Evolutionary conservation across 2,113 vertebrate genomes (phyloP).

Genomic region (Picathartes gymnocephalus): DNA sequence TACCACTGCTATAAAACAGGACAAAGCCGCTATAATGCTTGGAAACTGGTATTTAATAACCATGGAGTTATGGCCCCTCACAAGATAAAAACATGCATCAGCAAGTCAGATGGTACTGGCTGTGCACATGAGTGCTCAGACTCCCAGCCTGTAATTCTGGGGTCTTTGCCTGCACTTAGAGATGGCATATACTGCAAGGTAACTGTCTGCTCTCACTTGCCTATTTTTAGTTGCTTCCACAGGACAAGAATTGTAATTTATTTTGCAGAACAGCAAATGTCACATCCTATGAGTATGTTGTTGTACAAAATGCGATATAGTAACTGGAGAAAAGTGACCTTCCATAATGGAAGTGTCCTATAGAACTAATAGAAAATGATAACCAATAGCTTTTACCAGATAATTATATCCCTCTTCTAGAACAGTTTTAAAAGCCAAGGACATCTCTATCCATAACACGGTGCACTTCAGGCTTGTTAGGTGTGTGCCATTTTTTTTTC

Average conservation of each 20-base stretch:
- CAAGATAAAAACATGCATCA: background rate
- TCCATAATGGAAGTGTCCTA: slow-evolving; percentile 58
- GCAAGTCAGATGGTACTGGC: background rate
- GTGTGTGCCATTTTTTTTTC: background rate
- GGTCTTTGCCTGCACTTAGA: background rate
- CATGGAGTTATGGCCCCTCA: background rate
- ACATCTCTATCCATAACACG: background rate
- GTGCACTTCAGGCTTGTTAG: background rate
- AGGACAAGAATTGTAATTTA: slow-evolving; percentile 1
- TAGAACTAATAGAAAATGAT: slow-evolving; percentile 61
- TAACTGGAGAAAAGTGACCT: slow-evolving; percentile 56
- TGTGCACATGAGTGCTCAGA: rapidly evolving
- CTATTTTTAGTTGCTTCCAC: slow-evolving; percentile 28
- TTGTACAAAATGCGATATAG: slow-evolving; percentile 7
- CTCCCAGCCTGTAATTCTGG: background rate
- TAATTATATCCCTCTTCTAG: slow-evolving; percentile 52
- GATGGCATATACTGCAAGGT: background rate
- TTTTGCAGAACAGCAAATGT: slow-evolving; percentile 27
- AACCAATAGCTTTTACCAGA: slow-evolving; percentile 43
- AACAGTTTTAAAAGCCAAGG: slow-evolving; percentile 32
- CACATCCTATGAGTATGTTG: slow-evolving; percentile 11
- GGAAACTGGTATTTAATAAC: background rate
- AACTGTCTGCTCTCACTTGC: background rate
- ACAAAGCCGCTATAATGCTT: background rate
- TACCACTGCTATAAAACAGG: background rate